Conservation (phyloP, 2,888 invertebrate species). For the Criorhina ranunculi region DNA sequence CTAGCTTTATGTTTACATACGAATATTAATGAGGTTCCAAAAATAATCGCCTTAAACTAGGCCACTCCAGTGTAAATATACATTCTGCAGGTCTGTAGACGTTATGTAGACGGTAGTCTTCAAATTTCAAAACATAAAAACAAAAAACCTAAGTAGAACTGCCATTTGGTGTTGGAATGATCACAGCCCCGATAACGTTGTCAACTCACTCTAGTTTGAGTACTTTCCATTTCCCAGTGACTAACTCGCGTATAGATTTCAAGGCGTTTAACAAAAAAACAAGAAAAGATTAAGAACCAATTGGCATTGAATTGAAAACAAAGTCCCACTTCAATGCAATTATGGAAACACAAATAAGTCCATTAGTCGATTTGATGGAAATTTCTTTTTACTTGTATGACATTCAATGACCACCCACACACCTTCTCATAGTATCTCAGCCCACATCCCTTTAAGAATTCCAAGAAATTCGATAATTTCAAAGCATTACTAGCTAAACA, state of each 20-base stretch:
- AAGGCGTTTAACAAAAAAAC: not conserved
- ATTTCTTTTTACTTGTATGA: not conserved
- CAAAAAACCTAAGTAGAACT: not conserved
- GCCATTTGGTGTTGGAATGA: constrained; percentile 17
- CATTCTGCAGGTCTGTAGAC: not conserved
- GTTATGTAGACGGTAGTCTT: constrained; percentile 7
- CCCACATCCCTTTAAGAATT: not conserved
- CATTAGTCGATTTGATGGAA: not conserved
- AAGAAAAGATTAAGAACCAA: no score
- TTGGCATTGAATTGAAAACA: not conserved
- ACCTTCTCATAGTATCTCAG: not conserved
- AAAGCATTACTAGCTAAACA: not conserved
- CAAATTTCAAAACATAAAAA: not conserved
- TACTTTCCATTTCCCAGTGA: not conserved
- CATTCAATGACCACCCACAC: not conserved
- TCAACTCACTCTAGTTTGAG: not conserved
- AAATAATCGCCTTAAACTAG: constrained; percentile 6
- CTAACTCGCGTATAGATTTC: constrained; percentile 7
- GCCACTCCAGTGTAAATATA: constrained; percentile 1
- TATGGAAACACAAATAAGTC: not conserved
- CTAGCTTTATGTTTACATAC: not conserved
- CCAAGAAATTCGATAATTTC: not conserved
- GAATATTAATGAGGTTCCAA: constrained; percentile 3
- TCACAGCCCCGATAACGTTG: constrained; percentile 7
- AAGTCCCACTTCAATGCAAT: not conserved